Base-by-base conservation (phyloP, 64 coral and sea anemone species). In the Stichodactyla mertensii region DNA sequence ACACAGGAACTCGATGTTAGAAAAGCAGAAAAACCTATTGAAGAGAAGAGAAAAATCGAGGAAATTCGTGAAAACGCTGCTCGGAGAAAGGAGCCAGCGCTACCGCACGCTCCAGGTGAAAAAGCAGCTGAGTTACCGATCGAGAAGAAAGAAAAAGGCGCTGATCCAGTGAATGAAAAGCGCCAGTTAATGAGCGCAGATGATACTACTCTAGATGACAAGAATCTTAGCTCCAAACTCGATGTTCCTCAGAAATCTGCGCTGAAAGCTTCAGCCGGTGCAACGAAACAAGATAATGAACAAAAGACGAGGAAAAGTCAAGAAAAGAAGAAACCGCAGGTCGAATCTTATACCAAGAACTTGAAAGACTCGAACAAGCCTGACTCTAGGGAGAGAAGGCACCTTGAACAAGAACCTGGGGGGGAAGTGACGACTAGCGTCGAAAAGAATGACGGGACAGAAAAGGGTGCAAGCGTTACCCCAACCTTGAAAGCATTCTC, bases 41-140 rank as follows among this genome's bases (percentile, higher is more conserved):
- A 54, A 6, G 77, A 20, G 55, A 14, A 80, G 51, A 80, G 22
- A 51, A 84, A 78, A 51, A 31, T 23, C 19, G 87, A 86, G 26
- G 84, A 89, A 57, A 36, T 28, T 27, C 79, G 18, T 1, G 84
- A 87, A n/a, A 85, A 56, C 3, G 91, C 78, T 16, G 82, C 11
- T 10, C 89, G 88, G 55, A 87, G 86, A 7, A 89, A 92, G 61
- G 94, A 97, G 52, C 94, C 94, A 9, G 86, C 94, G 64, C 80
- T 92, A 4, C 94, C 94, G 54, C 62, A 97, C 87, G 84, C 94
- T 6, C 91, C 91, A 23, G 80, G 59, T 60, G 85, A 87, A 12
- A 90, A 90, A 27, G 9, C 60, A 10, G 82, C 53, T 18, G 23
- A 77, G 3, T 64, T 4, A 15, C 56, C 57, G 56, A 58, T 55